Percentiles rank a stretch among this genome's conserved stretches.
These are phyloP conservation scores for Cheilosia variabilis DNA, from an alignment of 2,888 invertebrate genomes.

Conservation along the genomic window DNA sequence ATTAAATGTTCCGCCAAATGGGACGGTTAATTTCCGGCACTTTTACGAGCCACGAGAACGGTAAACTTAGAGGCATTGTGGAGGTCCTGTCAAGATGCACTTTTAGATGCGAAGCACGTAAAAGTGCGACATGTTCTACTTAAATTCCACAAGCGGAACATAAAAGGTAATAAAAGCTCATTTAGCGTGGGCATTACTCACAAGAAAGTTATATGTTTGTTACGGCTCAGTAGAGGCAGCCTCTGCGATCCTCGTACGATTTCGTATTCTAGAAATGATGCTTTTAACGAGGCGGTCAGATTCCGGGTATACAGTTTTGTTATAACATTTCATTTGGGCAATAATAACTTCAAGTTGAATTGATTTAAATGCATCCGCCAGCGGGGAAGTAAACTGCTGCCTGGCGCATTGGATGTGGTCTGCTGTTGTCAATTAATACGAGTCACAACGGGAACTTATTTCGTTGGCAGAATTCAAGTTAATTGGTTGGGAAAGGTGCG, in stretches of 20 bases:
- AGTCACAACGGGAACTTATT: too few relatives aligned
- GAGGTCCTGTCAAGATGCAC: slow-evolving; percentile 31
- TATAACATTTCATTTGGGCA: slow-evolving; percentile 29
- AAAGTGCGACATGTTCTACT: slow-evolving; percentile 64
- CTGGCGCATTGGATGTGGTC: neutral
- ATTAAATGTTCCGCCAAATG: slow-evolving; percentile 70
- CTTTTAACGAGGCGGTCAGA: slow-evolving; percentile 55
- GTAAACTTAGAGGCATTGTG: neutral
- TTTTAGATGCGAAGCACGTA: slow-evolving; percentile 66
- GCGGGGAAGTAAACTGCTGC: neutral
- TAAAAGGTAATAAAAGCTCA: slow-evolving; percentile 69
- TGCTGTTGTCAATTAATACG: neutral
- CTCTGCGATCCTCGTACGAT: slow-evolving; percentile 32
- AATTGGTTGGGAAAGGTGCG: too few relatives aligned
- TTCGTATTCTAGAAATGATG: slow-evolving; percentile 64
- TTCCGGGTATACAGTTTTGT: slow-evolving; percentile 19
- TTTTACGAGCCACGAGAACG: slow-evolving; percentile 62
- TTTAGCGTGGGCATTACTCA: slow-evolving; percentile 67
- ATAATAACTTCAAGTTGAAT: slow-evolving; percentile 44
- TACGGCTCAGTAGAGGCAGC: slow-evolving; percentile 27
- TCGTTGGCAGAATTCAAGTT: neutral
- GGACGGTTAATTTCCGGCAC: slow-evolving; percentile 70
- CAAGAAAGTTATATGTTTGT: slow-evolving; percentile 59
- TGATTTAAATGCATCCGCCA: slow-evolving; percentile 48
- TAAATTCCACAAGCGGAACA: slow-evolving; percentile 47